Percentiles rank a stretch among this genome's conserved stretches.
These are phyloP conservation scores for Rousettus madagascariensis DNA, from an alignment of 2,797 vertebrate genomes.

Conservation along the genomic window DNA sequence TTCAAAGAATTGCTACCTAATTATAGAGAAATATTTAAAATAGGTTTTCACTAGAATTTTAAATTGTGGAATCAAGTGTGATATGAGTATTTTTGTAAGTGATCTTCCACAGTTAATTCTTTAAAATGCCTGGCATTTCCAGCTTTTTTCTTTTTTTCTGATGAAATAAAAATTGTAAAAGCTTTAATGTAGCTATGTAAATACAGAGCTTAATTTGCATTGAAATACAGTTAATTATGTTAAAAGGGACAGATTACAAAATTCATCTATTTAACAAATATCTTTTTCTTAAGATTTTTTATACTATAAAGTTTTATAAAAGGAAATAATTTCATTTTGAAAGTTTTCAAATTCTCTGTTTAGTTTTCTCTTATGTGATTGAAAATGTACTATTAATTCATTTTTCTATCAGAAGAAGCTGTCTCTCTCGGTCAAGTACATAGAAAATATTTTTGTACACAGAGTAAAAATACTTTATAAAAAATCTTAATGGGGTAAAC, in stretches of 20 bases:
- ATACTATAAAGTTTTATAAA: background rate
- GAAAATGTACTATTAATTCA: background rate
- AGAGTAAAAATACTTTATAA: background rate
- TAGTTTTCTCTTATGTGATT: background rate
- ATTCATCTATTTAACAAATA: constrained; percentile 21
- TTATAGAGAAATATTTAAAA: background rate
- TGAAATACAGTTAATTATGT: constrained; percentile 39
- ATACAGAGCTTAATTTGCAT: background rate
- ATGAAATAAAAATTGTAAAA: constrained; percentile 8
- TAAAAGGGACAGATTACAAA: constrained; percentile 10
- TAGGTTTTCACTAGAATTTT: background rate
- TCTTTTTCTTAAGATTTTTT: constrained; percentile 34
- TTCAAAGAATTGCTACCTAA: background rate
- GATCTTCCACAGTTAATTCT: background rate
- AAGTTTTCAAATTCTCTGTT: constrained; percentile 26
- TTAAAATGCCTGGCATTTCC: background rate
- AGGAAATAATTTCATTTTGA: constrained; percentile 21
- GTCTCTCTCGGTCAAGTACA: background rate
- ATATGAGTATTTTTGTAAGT: background rate
- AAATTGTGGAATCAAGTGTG: background rate
- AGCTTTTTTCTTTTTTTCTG: background rate
- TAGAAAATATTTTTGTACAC: background rate
- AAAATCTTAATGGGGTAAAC: background rate
- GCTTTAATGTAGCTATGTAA: constrained; percentile 26
- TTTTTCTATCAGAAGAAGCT: background rate